Evolutionary conservation across 2,113 vertebrate species (phyloP), one percentile per base, ranked within the genome.

Genomic region (Trogon melanurus): DNA sequence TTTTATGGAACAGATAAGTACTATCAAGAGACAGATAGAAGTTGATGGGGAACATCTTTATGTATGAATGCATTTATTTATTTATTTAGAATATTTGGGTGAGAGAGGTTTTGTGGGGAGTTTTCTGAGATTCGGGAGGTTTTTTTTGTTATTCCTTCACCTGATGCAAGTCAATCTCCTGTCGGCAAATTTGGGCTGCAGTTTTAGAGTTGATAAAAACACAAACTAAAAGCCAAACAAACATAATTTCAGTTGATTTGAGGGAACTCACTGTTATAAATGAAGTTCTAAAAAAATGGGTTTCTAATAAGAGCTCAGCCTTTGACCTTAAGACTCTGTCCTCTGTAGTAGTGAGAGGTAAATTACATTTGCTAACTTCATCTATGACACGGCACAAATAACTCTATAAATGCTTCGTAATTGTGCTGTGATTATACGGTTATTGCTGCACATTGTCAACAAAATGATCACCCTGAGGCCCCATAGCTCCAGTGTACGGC

Each of bases 371-470:
- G 74, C 82, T 90, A 67, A 93, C 85, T 96, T 95, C 71, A 78
- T 95, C 92, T 91, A 61, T 91, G 85, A 85, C 94, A 89, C 0
- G 5, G 71, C 72, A 96, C 84, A 97, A 95, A 94, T 95, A 96
- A 96, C 83, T 95, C 85, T 50, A 90, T 95, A 97, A 97, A 97
- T 93, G 95, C 69, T 94, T 69, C 86, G 88, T 97, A 97, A 97
- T 90, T 96, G 91, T 86, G n/a, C 65, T 88, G 79, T 95, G 94
- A 97, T 97, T 97, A 96, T 91, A 90, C 21, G 79, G 91, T 93
- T 95, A 97, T 88, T 89, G 96, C 93, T 81, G 81, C 95, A 87
- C 58, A 96, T 95, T 94, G 96, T 97, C 97, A 97, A 97, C 95
- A 97, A 95, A 96, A 96, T 91, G 20, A 93, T 95, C 94, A 96